Evolutionary conservation across 1,140 invertebrate genomes (phyloP), one percentile per base, ranked within the genome.

Genomic region (Choristoneura fumiferana): DNA sequence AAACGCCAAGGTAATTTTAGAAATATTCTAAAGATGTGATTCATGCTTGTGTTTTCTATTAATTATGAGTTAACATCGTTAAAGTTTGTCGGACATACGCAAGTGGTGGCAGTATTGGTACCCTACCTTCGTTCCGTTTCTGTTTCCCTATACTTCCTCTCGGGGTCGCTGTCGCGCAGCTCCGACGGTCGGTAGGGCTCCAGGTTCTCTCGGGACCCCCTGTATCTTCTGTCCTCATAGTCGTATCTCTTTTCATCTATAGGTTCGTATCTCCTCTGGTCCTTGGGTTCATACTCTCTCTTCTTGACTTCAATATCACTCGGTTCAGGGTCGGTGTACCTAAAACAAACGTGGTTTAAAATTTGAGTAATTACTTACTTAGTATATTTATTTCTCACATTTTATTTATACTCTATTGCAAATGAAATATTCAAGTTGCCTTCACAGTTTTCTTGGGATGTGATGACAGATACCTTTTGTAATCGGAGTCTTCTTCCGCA

Each of bases 401-500:
- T n/a, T n/a, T n/a, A n/a, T n/a, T n/a, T n/a, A n/a, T n/a, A n/a
- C n/a, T n/a, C n/a, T n/a, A n/a, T n/a, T n/a, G n/a, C n/a, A n/a
- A n/a, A n/a, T n/a, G n/a, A n/a, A n/a, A n/a, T n/a, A n/a, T n/a
- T n/a, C n/a, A n/a, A n/a, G n/a, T n/a, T n/a, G n/a, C n/a, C n/a
- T n/a, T n/a, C n/a, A n/a, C n/a, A n/a, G n/a, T n/a, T n/a, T n/a
- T n/a, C n/a, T n/a, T n/a, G n/a, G 6, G 22, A 29, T 29, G 22
- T 29, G 22, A 29, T n/a, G n/a, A n/a, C n/a, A n/a, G 36, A 15
- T 75, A 81, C 73, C 90, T 90, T 78, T 78, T 89, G 67, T 92
- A 91, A 55, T 91, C 91, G 54, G 86, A 89, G 72, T 92, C 91
- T 60, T 91, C 80, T 68, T 79, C 78, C 58, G 88, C 82, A 83